Percentiles rank a stretch among this genome's conserved stretches.
These are phyloP conservation scores for Morpho helenor DNA, from an alignment of 2,888 invertebrate genomes.

Conservation along the genomic window DNA sequence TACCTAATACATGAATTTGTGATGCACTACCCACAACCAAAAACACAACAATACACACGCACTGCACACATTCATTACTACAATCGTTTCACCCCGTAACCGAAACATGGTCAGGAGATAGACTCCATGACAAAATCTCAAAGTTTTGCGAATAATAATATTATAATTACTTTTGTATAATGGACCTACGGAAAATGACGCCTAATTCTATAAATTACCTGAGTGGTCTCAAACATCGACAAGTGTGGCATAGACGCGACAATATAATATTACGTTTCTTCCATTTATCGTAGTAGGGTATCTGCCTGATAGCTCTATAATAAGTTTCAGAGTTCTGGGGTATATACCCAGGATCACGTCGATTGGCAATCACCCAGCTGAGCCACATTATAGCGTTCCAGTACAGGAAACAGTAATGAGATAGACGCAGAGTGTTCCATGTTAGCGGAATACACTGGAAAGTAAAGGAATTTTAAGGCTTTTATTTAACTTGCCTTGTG, in stretches of 20 bases:
- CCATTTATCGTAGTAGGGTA: conserved; percentile 95
- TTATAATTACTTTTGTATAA: too few relatives aligned
- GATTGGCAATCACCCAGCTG: conserved; percentile 93
- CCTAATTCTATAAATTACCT: conserved; percentile 57
- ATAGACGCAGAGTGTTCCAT: conserved; percentile 91
- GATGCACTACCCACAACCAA: too few relatives aligned
- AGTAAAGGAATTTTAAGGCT: neutral
- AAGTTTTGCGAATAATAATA: too few relatives aligned
- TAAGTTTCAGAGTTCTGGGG: conserved; percentile 94
- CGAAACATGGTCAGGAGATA: too few relatives aligned
- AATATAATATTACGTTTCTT: conserved; percentile 91
- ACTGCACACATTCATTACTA: too few relatives aligned
- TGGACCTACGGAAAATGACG: too few relatives aligned
- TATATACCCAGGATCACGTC: conserved; percentile 93
- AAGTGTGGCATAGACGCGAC: conserved; percentile 93
- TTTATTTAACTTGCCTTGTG: too few relatives aligned
- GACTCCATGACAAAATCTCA: too few relatives aligned
- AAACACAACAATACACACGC: too few relatives aligned
- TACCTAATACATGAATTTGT: too few relatives aligned
- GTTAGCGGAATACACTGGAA: conserved; percentile 90
- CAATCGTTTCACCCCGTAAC: too few relatives aligned
- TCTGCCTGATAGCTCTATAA: conserved; percentile 93
- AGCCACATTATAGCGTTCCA: conserved; percentile 97
- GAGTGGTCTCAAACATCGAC: conserved; percentile 90
- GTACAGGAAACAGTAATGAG: conserved; percentile 94